Conservation (phyloP, 1,140 invertebrate genomes). For the Drosophila saltans region DNA sequence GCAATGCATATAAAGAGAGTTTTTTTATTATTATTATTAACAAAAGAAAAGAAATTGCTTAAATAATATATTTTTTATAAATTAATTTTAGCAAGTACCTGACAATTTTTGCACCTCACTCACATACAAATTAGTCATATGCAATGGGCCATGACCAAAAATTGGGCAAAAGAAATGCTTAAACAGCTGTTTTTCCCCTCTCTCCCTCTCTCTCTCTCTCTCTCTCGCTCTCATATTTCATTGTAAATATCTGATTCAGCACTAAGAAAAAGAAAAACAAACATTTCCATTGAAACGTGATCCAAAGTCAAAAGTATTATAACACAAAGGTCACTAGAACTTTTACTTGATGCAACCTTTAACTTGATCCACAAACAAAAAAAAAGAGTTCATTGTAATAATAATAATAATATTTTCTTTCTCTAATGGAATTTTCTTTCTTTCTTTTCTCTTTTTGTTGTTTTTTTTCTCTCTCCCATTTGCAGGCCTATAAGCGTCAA, state of each 20-base stretch:
- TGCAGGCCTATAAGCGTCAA: constrained; percentile 89
- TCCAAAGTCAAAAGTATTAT: neutral
- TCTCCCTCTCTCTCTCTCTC: neutral
- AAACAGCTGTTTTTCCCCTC: constrained; percentile 1
- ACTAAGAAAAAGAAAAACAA: neutral
- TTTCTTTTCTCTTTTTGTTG: constrained; percentile 14
- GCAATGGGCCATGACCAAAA: constrained; percentile 1
- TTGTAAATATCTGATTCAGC: constrained; percentile 40
- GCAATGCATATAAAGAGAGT: constrained; percentile 41
- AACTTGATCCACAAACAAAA: neutral
- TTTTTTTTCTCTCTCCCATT: constrained; percentile 49
- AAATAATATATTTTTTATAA: neutral
- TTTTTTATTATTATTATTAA: constrained; percentile 15
- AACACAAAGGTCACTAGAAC: neutral
- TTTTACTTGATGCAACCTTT: constrained; percentile 1
- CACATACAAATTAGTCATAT: neutral
- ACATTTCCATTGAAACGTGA: constrained; percentile 7
- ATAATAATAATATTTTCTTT: neutral
- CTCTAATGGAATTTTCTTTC: neutral
- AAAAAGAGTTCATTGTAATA: neutral
- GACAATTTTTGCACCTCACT: constrained; percentile 67
- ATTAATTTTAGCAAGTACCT: constrained; percentile 63
- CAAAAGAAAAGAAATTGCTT: neutral
- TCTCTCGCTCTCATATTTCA: constrained; percentile 1
- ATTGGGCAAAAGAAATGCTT: neutral